Evolutionary conservation across 1,140 invertebrate species (phyloP), one percentile per base, ranked within the genome.

Genomic region (Drosophila mojavensis): DNA sequence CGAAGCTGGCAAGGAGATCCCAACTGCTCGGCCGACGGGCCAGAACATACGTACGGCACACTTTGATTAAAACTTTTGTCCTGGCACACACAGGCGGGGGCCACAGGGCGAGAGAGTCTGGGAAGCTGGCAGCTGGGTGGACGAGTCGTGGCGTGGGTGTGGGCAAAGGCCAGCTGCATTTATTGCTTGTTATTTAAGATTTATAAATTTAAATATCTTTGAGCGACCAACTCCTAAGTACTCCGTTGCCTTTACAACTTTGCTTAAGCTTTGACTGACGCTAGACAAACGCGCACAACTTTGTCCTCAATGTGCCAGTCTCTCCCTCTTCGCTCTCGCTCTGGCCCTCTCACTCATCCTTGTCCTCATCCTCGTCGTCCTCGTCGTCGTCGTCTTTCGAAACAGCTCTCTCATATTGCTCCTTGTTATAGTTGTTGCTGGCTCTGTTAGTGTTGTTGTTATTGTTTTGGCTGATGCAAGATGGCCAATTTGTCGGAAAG

Each of bases 141-240:
- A 24, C 20, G 20, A 24, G 20, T 24, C 20, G 3, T 24, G 20
- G 20, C 3, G 20, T 24, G 20, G 20, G 20, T 24, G 20, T 24
- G 20, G 20, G 20, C 48, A 60, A 78, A 67, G 68, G 68, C 68
- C 79, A 74, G 62, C 39, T 78, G 82, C 81, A 86, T 85, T 86
- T 85, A 85, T 85, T 85, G 82, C 81, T 81, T 86, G 81, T 85
- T 85, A 86, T 86, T 85, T 86, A 85, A 81, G 81, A 85, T 85
- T 85, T 85, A 85, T 85, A 85, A 86, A 85, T 85, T 85, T 85
- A 86, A 85, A 85, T 85, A 85, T 85, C 78, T 85, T 75, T 86
- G 78, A 81, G 82, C 54, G 75, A 75, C 75, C 82, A 81, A 84
- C 81, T 85, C 69, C 82, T 76, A 81, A 84, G 81, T 78, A 76